A percentile compares a stretch with the other conserved stretches of the same genome.
Conservation (phyloP, 2,113 vertebrate species). For the Eurypyga helias region DNA sequence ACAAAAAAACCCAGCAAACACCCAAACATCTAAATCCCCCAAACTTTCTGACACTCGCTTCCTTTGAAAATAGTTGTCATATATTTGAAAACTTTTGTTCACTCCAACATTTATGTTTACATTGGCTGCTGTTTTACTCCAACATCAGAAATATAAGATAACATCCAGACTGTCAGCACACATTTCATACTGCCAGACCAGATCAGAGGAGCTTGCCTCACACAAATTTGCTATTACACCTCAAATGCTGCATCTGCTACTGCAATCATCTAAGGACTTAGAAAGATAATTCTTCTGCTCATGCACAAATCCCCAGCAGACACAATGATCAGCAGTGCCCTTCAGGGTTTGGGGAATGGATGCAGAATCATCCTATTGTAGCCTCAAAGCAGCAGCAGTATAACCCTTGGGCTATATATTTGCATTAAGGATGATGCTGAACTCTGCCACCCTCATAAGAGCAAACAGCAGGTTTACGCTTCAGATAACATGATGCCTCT, state of each 20-base stretch:
- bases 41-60: background rate
- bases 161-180: background rate
- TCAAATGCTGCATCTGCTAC: background rate
- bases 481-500: background rate
- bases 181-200: background rate
- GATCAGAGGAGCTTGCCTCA: background rate
- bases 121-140: background rate
- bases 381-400: background rate
- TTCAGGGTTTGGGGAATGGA: background rate
- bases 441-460: background rate
- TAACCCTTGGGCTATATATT: background rate
- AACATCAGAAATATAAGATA: background rate
- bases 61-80: background rate
- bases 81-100: background rate
- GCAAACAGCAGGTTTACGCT: background rate
- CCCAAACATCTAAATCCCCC: rapidly evolving
- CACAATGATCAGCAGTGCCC: background rate
- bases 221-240: background rate
- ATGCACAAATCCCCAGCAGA: background rate
- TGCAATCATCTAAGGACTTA: background rate
- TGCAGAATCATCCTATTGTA: background rate
- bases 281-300: background rate
- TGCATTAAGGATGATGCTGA: background rate
- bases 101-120: rapidly evolving
- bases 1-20: background rate